phyloP scores from a whole-genome alignment of 2,888 invertebrate species.

The Pachliopta kotzebuea region DNA sequence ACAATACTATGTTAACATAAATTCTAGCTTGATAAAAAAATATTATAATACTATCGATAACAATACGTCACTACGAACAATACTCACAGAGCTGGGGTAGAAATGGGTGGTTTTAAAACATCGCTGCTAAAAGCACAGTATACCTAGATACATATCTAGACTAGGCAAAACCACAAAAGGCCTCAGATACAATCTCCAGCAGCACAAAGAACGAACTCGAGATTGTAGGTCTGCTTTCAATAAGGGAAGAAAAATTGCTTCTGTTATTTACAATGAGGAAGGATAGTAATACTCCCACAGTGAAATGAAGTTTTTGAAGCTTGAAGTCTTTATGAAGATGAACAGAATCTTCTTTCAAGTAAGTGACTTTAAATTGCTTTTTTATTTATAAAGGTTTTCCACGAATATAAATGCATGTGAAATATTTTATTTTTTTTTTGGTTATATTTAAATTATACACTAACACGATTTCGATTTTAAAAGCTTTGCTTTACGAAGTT shows the following conservation, averaged over 20 bases:
- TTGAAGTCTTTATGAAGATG: constrained; percentile 20
- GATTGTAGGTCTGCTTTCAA: constrained; percentile 43
- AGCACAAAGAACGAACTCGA: constrained; percentile 43
- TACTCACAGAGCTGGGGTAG: constrained; percentile 38
- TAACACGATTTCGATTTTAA: no score
- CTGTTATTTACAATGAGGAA: constrained; percentile 31
- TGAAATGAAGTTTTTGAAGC: constrained; percentile 27
- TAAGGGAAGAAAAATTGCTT: constrained; percentile 40
- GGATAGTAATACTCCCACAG: constrained; percentile 21
- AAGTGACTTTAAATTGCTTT: constrained; percentile 13
- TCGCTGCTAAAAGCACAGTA: constrained; percentile 62
- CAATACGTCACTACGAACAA: constrained; percentile 37
- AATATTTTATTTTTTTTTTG: no score
- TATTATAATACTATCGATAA: constrained; percentile 2
- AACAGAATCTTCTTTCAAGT: constrained; percentile 13
- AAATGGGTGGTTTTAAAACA: constrained; percentile 59
- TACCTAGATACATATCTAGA: constrained; percentile 41
- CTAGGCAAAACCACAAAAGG: constrained; percentile 66
- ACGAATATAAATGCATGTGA: no score
- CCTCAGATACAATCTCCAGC: constrained; percentile 56
- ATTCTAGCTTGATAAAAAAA: no score
- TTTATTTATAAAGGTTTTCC: not conserved
- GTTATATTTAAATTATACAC: no score
- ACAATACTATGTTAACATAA: no score
- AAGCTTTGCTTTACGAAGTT: no score